Base-by-base conservation (phyloP, 1,140 invertebrate species). In the Lepidurus arcticus region DNA sequence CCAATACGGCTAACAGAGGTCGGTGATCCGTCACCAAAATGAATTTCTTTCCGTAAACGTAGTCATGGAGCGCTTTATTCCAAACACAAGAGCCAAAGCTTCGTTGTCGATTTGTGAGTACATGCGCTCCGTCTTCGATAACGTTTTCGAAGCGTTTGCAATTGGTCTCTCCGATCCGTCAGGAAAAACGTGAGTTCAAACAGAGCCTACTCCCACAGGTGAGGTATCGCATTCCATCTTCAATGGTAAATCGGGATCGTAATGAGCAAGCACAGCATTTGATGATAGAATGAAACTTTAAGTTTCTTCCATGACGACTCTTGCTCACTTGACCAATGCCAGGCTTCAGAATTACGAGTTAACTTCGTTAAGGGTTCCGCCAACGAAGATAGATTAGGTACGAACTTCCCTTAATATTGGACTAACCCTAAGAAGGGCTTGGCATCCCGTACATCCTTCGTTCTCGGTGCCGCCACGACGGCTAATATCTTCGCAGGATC, bases 61-160 rank as follows among this genome's bases (percentile, higher is more conserved):
- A 90, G 45, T 87, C 81, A 44, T 88, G 83, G 82, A 89, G 81
- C 86, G 86, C 78, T 85, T 84, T 7, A 90, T 83, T 6, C 84
- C 85, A 81, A 83, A 89, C 1, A 88, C 79, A 11, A 90, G 85
- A 2, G 85, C 84, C n/a, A 87, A 80, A 8, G 85, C 86, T 83
- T 90, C 88, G 81, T 85, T 87, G 44, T 90, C 86, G 42, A 88
- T 85, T 79, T 87, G 85, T 10, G 84, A 79, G 76, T 89, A 88
- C 76, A 85, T 87, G 81, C 82, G 80, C 80, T 89, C 85, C 7
- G 85, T 81, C 44, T 81, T 73, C n/a, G 81, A 82, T 44, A 89
- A 81, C 1, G 83, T 83, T 74, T 84, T 80, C 16, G 87, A 89
- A 0, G 84, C 86, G 82, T 82, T 88, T 11, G 83, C 83, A 24